These are phyloP conservation scores for Lanius collurio DNA, from an alignment of 2,113 vertebrate species.

Conservation along the genomic window DNA sequence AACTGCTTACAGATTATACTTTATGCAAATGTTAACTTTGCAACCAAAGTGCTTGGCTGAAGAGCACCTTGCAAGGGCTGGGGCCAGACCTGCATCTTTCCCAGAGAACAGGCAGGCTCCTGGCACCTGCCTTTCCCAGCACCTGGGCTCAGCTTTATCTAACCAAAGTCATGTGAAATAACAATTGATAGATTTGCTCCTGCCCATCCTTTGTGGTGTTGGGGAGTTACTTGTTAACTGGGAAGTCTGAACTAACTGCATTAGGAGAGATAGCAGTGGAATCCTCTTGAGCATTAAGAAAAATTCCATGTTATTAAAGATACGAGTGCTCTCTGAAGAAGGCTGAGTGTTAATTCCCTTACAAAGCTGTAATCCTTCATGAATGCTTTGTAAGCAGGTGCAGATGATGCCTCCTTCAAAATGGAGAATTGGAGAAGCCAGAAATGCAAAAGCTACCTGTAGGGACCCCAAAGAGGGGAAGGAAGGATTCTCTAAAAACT, in stretches of 20 bases:
- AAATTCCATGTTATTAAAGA: conserved; percentile 5
- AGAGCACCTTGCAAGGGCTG: not conserved
- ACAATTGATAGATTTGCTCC: not conserved
- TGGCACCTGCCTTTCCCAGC: not conserved
- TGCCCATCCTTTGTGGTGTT: not conserved
- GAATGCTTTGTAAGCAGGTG: not conserved
- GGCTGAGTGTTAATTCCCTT: conserved; percentile 18
- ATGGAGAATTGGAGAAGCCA: not conserved
- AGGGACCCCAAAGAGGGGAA: not conserved
- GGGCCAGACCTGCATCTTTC: not conserved
- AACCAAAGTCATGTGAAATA: not conserved
- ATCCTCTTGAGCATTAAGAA: not conserved
- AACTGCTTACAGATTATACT: conserved; percentile 1
- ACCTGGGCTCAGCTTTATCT: not conserved
- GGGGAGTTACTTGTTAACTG: not conserved
- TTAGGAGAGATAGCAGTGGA: not conserved
- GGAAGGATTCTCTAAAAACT: not conserved
- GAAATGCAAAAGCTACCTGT: not conserved
- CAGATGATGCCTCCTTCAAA: not conserved
- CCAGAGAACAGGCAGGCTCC: not conserved
- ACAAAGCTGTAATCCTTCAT: conserved; percentile 9
- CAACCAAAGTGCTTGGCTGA: not conserved
- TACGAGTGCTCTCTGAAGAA: not conserved
- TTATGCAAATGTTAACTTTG: conserved; percentile 24
- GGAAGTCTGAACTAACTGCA: not conserved